Evolutionary conservation across 35 echinoderm and acorn worm genomes (phyloP), one percentile per base, ranked within the genome.

Genomic region (Lytechinus pictus): DNA sequence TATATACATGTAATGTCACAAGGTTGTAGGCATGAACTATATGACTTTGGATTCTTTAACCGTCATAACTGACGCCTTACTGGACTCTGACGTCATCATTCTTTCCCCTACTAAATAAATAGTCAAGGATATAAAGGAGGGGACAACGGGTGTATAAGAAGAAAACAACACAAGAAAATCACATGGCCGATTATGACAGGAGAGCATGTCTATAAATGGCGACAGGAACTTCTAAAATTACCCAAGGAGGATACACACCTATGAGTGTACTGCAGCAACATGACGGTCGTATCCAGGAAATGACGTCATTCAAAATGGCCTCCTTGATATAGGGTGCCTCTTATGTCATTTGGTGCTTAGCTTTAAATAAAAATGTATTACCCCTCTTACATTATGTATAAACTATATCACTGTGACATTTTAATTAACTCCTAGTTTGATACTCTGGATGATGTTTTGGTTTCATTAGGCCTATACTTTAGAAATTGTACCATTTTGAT

Each of bases 281-380:
- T 90, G 88, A 90, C 88, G 88, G 88, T 21, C 88, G 88, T 90
- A 90, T 90, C 88, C 88, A 90, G 88, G 88, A 90, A 51, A 27
- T 90, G 88, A 90, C 88, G 88, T 90, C 29, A 90, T 52, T 90
- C 88, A 90, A 90, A 52, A 90, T 90, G 88, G 88, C 88, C 8
- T 6, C 28, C 88, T 21, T 52, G 2, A 90, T 52, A 79, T 52
- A 79, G 19, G 66, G 19, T 79, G 66, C 66, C 66, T 79, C 16
- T 79, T 24, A 24, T 79, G 66, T 79, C 66, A 79, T n/a, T 16
- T 16, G 19, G 19, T 79, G 66, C 21, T 79, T 24, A 79, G 19
- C 6, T 79, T 79, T 0, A 44, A 12, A 16, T 7, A 10, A 60
- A 60, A 12, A 8, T 5, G 19, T 79, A 16, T 79, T 24, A 79